These are phyloP conservation scores for Sweltsa coloradensis DNA, from an alignment of 1,140 invertebrate genomes.

Conservation along the genomic window DNA sequence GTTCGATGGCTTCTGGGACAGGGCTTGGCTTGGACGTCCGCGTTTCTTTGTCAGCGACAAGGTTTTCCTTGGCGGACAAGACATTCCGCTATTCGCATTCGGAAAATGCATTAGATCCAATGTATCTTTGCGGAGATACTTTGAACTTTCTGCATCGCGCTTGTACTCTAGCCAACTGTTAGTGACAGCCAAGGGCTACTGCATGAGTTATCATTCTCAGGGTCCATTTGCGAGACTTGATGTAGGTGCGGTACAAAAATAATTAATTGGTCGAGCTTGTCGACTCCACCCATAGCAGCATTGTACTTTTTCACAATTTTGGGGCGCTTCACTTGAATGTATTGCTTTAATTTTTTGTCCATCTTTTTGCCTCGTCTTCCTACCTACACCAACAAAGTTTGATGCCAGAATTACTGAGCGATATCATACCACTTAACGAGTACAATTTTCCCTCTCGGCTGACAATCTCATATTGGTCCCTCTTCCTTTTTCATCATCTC, in stretches of 20 bases:
- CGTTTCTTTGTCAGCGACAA: no score
- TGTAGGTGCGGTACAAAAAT: slow-evolving; percentile 19
- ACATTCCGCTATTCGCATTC: slow-evolving; percentile 9
- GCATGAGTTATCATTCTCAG: slow-evolving; percentile 22
- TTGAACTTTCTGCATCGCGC: slow-evolving; percentile 8
- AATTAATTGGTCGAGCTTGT: slow-evolving; percentile 23
- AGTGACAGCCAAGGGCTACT: slow-evolving; percentile 18
- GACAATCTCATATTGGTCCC: neutral
- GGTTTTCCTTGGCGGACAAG: no score
- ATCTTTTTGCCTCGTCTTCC: slow-evolving; percentile 26
- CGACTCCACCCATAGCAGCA: slow-evolving; percentile 28
- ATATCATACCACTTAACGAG: slow-evolving; percentile 30
- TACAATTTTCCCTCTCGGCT: slow-evolving; percentile 18
- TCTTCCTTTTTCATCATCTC: slow-evolving; percentile 22
- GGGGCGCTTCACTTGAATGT: slow-evolving; percentile 25
- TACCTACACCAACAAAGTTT: slow-evolving; percentile 30
- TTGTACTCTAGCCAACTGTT: slow-evolving; percentile 23
- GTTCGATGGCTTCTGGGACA: no score
- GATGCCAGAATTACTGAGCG: slow-evolving; percentile 27
- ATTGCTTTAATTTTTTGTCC: slow-evolving; percentile 21
- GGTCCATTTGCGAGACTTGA: slow-evolving; percentile 25
- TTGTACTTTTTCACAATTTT: slow-evolving; percentile 25
- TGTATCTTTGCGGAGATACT: slow-evolving; percentile 3
- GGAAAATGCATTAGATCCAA: slow-evolving; percentile 12
- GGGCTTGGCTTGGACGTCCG: no score